Base-by-base conservation (phyloP, 2,113 vertebrate species). In the Hypomesus transpacificus region DNA sequence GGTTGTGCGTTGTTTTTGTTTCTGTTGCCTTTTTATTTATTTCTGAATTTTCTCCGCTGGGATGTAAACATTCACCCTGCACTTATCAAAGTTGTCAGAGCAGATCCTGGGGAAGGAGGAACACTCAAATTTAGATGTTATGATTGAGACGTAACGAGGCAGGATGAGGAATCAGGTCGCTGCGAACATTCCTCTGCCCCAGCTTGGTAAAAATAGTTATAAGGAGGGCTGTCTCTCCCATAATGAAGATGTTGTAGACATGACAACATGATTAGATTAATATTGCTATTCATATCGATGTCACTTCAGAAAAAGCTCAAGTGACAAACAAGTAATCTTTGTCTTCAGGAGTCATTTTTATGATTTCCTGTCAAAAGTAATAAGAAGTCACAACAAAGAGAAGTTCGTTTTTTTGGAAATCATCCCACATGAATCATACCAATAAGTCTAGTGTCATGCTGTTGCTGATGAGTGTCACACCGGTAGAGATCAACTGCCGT, bases 1-100 rank as follows among this genome's bases (percentile, higher is more conserved):
- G 88, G 81, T 82, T 85, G 84, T 85, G 84, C 54, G 84, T 74
- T 91, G 90, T 89, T 88, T 87, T 88, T 61, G 83, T 85, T 85
- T 85, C 78, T 87, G 84, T 86, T 89, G 24, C 2, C 31, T 63
- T 34, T 34, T 31, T n/a, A 28, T 24, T 62, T 63, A 65, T 76
- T 63, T 63, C 9, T 86, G 82, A 73, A 85, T 58, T 79, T 79
- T 66, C 84, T 88, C 89, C 87, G 69, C 79, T 71, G 88, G 87
- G 89, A 90, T 87, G 85, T 86, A 89, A 89, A 87, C 84, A 87
- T 77, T 88, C 89, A 90, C 75, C 89, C 84, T 75, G 75, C 68
- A 68, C 82, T 73, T 82, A 90, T 91, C 90, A 89, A 91, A 89
- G 89, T 81, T 80, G 84, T 85, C 84, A 80, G 79, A 81, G 84